Conservation (phyloP, 2,797 vertebrate genomes). For the Philypnodon macrostomus region DNA sequence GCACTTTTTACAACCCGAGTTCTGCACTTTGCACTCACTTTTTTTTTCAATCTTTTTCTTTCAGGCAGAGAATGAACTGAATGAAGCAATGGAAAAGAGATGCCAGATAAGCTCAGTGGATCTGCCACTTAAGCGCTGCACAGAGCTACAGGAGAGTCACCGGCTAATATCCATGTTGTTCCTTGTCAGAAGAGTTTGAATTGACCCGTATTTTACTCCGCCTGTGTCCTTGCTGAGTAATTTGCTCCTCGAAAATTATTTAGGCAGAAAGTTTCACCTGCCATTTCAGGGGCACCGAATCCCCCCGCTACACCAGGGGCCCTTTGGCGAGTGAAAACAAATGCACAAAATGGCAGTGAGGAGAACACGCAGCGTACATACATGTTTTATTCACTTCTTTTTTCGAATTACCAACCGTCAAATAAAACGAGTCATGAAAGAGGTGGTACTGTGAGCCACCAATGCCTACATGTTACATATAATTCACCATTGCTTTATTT, state of each 20-base stretch:
- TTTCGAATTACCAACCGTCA: conserved; percentile 89
- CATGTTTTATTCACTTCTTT: conserved; percentile 27
- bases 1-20: conserved; percentile 29
- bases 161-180: conserved; percentile 53
- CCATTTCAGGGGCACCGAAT: conserved; percentile 72
- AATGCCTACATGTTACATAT: conserved; percentile 60
- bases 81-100: conserved; percentile 37
- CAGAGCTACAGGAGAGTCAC: conserved; percentile 31
- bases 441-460: conserved; percentile 66
- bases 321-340: conserved; percentile 78
- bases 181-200: conserved; percentile 57
- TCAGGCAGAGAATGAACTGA: conserved; percentile 30
- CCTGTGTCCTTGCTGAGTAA: conserved; percentile 62
- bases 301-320: conserved; percentile 72
- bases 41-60: conserved; percentile 25
- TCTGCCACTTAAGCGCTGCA: conserved; percentile 53
- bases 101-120: conserved; percentile 53
- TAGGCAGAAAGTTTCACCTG: conserved; percentile 80
- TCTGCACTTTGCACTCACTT: conserved; percentile 42
- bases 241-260: conserved; percentile 78
- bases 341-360: conserved; percentile 80
- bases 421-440: conserved; percentile 84
- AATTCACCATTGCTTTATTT: conserved; percentile 64
- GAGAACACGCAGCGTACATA: conserved; percentile 79
- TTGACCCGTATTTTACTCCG: conserved; percentile 48